Base-by-base conservation (phyloP, 2,888 invertebrate species). In the Coenonympha arcania region DNA sequence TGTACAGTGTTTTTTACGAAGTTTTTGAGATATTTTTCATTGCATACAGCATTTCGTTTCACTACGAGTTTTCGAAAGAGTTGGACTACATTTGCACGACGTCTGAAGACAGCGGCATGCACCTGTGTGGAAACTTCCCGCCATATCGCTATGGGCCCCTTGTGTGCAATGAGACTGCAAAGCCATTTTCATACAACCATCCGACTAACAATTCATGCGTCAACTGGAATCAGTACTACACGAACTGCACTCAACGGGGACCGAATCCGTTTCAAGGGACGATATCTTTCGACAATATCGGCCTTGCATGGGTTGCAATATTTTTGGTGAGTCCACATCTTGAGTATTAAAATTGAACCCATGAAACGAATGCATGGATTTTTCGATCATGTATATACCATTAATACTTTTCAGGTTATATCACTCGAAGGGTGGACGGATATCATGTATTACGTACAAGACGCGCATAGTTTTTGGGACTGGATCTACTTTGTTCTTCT, bases 401-500 rank as follows among this genome's bases (percentile, higher is more conserved):
- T n/a, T 39, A 11, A 33, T 42, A 34, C 33, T 33, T 73, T 71
- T 46, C 84, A 98, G 98, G 98, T 99, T 39, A 99, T 99, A 82
- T 99, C 98, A 62, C 86, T 99, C 65, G 99, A 99, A 87, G 99
- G 99, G 55, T 99, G 99, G 99, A 98, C 99, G 34, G 99, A 99
- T 75, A 99, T 99, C 61, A 99, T 99, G 99, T 99, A 99, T 84
- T 99, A 98, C 87, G 96, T 99, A 58, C 99, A 99, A 88, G 99
- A 99, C 80, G 98, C 99, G 43, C 99, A 99, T 85, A 99, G 99
- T 59, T 99, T 99, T 83, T 99, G 99, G 99, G 99, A 99, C 77
- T 99, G 99, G 99, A 96, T 99, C 62, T 99, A 99, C 87, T 99
- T 99, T 87, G 99, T 99, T 54, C 90, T 99, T 56, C 89, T 99